Percentiles rank a stretch among this genome's conserved stretches.
These are phyloP conservation scores for Rhea pennata DNA, from an alignment of 2,113 vertebrate genomes.

Conservation along the genomic window DNA sequence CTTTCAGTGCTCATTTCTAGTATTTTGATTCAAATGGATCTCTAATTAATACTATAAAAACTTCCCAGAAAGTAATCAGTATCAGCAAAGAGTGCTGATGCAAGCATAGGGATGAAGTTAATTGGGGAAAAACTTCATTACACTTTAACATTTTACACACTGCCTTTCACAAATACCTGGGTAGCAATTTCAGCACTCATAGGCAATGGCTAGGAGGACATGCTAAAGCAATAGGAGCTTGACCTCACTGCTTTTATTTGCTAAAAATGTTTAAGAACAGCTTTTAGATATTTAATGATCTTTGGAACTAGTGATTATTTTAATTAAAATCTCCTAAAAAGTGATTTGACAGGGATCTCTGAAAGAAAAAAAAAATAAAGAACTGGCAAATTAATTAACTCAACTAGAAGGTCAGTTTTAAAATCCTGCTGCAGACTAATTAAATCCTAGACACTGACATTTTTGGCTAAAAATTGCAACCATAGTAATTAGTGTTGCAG, in stretches of 20 bases:
- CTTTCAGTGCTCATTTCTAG: not conserved
- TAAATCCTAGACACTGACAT: constrained; percentile 80
- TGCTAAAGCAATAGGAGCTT: not conserved
- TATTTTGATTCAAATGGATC: not conserved
- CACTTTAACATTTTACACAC: not conserved
- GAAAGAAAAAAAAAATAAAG: not conserved
- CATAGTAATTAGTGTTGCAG: constrained; percentile 76
- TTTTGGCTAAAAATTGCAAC: constrained; percentile 78
- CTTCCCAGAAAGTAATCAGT: not conserved
- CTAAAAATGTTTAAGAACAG: constrained; percentile 26
- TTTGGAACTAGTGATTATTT: constrained; percentile 2
- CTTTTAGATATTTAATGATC: not conserved
- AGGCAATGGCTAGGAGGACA: not conserved
- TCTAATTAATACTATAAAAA: constrained; percentile 34
- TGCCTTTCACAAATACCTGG: not conserved
- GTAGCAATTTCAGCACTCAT: not conserved
- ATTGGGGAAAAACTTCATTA: constrained; percentile 25
- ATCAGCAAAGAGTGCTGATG: not conserved
- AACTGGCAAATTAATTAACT: constrained; percentile 71
- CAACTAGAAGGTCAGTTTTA: constrained; percentile 76
- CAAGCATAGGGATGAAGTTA: not conserved
- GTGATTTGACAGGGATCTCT: constrained; percentile 9
- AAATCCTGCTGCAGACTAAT: constrained; percentile 78
- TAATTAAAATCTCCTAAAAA: constrained; percentile 57
- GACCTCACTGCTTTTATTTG: constrained; percentile 14